Conservation (phyloP, 2,113 vertebrate species). For the Limnothrissa miodon region DNA sequence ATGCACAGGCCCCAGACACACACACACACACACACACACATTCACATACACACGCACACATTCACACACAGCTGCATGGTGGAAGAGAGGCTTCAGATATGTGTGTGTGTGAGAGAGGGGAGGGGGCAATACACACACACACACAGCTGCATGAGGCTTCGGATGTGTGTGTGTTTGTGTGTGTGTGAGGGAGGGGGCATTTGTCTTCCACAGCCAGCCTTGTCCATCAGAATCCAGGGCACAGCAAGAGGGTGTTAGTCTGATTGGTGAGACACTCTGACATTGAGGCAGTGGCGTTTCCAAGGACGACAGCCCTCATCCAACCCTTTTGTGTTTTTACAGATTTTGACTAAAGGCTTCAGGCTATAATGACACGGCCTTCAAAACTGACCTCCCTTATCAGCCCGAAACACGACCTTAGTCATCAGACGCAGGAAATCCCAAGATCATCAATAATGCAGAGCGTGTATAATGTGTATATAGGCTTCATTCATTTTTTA, state of each 20-base stretch:
- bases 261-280: not conserved
- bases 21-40: slow-evolving; percentile 23
- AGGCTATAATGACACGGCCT: slow-evolving; percentile 34
- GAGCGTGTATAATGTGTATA: not conserved
- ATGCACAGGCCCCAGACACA: slow-evolving; percentile 4
- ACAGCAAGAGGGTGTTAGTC: not conserved
- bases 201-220: not conserved
- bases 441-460: slow-evolving; percentile 14
- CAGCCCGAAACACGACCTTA: slow-evolving; percentile 55
- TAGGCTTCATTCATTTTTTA: not conserved
- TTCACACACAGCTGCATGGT: slow-evolving; percentile 18
- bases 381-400: slow-evolving; percentile 47
- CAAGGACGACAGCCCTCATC: not conserved
- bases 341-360: not conserved
- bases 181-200: not conserved
- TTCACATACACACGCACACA: no score
- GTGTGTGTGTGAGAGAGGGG: not conserved
- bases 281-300: not conserved
- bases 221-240: not conserved
- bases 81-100: not conserved
- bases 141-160: not conserved
- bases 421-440: slow-evolving; percentile 45
- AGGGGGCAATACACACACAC: slow-evolving; percentile 21
- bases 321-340: not conserved
- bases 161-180: not conserved